phyloP scores from a whole-genome alignment of 2,888 invertebrate species.

The Xylota sylvarum region DNA sequence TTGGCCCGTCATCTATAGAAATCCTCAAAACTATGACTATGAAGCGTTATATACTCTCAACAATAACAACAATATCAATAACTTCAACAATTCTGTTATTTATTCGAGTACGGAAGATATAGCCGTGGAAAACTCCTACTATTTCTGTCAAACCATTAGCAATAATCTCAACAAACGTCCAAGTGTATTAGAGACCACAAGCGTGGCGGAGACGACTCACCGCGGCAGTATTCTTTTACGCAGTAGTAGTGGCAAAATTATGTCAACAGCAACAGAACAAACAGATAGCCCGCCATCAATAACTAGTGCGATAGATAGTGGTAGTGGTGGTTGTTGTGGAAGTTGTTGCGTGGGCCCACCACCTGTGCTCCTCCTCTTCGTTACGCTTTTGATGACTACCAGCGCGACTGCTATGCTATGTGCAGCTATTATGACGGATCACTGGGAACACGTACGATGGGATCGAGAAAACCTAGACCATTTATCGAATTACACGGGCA shows the following conservation, averaged over 20 bases:
- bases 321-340: slow-evolving; percentile 81
- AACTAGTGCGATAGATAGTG: slow-evolving; percentile 82
- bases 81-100: slow-evolving; percentile 78
- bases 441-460: slow-evolving; percentile 96
- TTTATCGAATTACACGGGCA: slow-evolving; percentile 85
- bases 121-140: slow-evolving; percentile 35
- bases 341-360: slow-evolving; percentile 83
- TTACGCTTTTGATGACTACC: slow-evolving; percentile 88
- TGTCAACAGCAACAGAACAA: slow-evolving; percentile 79
- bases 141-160: slow-evolving; percentile 55
- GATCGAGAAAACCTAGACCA: slow-evolving; percentile 86
- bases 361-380: slow-evolving; percentile 83
- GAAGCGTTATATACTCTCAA: slow-evolving; percentile 82
- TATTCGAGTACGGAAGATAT: slow-evolving; percentile 75
- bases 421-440: slow-evolving; percentile 94
- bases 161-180: slow-evolving; percentile 66
- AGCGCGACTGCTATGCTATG: slow-evolving; percentile 93
- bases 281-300: slow-evolving; percentile 82
- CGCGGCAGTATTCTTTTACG: slow-evolving; percentile 83
- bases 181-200: slow-evolving; percentile 74
- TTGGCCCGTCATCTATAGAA: slow-evolving; percentile 85
- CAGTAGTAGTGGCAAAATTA: slow-evolving; percentile 83
- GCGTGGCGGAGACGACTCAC: slow-evolving; percentile 73
- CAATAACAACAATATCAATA: slow-evolving; percentile 77
- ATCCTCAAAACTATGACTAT: slow-evolving; percentile 84